Evolutionary conservation across 2,797 vertebrate genomes (phyloP).

Genomic region (Pipistrellus nathusii): DNA sequence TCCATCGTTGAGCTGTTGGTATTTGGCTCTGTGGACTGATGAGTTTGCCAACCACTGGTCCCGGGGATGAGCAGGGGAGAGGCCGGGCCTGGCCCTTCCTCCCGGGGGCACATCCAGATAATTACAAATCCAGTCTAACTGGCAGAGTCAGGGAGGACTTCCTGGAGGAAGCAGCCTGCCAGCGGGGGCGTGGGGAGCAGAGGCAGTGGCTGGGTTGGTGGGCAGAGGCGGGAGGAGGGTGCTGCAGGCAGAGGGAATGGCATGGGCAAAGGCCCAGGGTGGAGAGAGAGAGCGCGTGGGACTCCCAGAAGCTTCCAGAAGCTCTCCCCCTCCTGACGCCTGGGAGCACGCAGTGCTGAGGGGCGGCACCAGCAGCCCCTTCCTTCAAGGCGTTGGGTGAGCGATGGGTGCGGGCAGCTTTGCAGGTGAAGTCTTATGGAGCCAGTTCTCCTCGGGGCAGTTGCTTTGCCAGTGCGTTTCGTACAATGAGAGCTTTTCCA

Average conservation of each 20-base stretch:
- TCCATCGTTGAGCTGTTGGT: no score
- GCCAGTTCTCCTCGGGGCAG: not conserved
- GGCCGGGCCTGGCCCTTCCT: not conserved
- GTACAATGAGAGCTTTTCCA: not conserved
- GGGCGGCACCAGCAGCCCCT: not conserved
- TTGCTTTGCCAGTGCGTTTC: not conserved
- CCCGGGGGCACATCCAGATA: not conserved
- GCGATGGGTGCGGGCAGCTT: accelerated
- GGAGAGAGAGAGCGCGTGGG: not conserved
- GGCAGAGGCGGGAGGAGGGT: not conserved
- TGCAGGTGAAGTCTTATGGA: not conserved
- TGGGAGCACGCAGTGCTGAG: not conserved
- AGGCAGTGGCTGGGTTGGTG: not conserved
- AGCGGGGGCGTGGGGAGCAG: not conserved
- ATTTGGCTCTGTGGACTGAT: no score
- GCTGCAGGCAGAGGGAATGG: not conserved
- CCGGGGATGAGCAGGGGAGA: not conserved
- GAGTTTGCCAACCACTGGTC: no score
- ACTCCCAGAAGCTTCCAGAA: not conserved
- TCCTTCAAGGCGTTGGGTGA: not conserved
- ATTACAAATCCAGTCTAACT: not conserved
- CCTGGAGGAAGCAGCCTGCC: not conserved
- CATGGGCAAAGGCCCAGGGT: not conserved
- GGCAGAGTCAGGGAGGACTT: not conserved
- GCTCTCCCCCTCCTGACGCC: not conserved